Evolutionary conservation across 30 jellyfish, hydroid and myxozoan species (phyloP), one percentile per base, ranked within the genome.

Genomic region (Cassiopea andromeda): DNA sequence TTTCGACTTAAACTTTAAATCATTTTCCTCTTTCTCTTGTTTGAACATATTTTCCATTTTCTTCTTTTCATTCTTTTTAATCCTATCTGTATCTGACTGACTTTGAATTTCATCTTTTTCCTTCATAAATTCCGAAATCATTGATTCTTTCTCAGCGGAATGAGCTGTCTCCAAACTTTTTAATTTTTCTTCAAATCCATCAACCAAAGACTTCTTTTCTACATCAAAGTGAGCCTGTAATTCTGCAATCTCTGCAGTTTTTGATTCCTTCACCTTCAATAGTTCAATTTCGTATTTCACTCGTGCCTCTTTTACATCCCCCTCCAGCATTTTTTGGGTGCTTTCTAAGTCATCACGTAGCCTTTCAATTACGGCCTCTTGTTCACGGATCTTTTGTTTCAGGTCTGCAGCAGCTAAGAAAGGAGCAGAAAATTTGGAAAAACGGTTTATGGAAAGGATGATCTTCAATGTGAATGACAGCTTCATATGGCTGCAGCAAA

Each of bases 1-100:
- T 74, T 96, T 77, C 54, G 96, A 84, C 69, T 90, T 89, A 72
- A 18, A 96, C 68, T 80, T 84, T 94, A 96, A 57, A 69, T 92
- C 98, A 59, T 90, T 68, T 83, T 96, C 99, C 85, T 91, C 99
- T 75, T 92, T 96, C 84, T 96, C 98, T 77, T 91, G 97, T 38
- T 88, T 84, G 85, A 77, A 92, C 46, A 90, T 44, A 75, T 87
- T 88, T 78, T 90, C 98, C 66, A 95, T 59, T 68, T 84, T 90
- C 84, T 72, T 85, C 77, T 90, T 77, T 60, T 95, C 98, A 43
- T 69, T 80, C 45, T 66, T 83, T 83, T 92, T 80, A 1, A 87
- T 17, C 71, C 83, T 89, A 1, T 94, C 98, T 44, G 90, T 87
- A n/a, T 90, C 95, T 4, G 91, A 87, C 43, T 91, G 92, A 45